Percentiles rank a stretch among this genome's conserved stretches.
Evolutionary conservation across 2,888 invertebrate species (phyloP).

Genomic region (Cyclophora punctaria): DNA sequence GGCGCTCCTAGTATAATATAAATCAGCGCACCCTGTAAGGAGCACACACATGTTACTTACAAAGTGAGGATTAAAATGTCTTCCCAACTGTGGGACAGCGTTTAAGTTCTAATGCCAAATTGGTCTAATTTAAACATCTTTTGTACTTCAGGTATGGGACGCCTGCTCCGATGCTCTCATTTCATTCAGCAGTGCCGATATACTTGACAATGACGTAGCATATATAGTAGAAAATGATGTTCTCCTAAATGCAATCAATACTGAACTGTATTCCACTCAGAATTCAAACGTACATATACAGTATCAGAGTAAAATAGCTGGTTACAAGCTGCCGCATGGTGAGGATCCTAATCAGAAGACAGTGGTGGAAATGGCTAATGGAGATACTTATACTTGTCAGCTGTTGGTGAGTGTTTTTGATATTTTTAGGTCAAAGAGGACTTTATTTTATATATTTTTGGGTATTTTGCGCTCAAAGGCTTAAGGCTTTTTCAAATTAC

Average conservation of each 20-base stretch:
- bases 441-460: no score
- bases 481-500: no score
- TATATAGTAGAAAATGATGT: constrained; percentile 97
- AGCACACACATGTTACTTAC: no score
- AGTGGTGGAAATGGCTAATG: constrained; percentile 77
- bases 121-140: no score
- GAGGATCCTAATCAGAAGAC: constrained; percentile 33
- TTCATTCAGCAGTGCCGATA: constrained; percentile 84
- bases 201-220: constrained; percentile 84
- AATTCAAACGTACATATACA: constrained; percentile 78
- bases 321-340: constrained; percentile 74
- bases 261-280: constrained; percentile 64
- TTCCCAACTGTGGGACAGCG: no score
- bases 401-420: constrained; percentile 77
- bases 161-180: constrained; percentile 92
- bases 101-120: no score
- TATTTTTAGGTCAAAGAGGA: not conserved
- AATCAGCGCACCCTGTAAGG: no score
- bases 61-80: no score
- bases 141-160: constrained; percentile 88
- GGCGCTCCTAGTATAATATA: no score
- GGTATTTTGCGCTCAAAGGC: no score
- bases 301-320: constrained; percentile 80
- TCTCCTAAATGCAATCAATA: constrained; percentile 82
- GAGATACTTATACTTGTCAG: constrained; percentile 77